Percentiles rank a stretch among this genome's conserved stretches.
phyloP scores from a whole-genome alignment of 2,113 vertebrate species.

The Labeo rohita region DNA sequence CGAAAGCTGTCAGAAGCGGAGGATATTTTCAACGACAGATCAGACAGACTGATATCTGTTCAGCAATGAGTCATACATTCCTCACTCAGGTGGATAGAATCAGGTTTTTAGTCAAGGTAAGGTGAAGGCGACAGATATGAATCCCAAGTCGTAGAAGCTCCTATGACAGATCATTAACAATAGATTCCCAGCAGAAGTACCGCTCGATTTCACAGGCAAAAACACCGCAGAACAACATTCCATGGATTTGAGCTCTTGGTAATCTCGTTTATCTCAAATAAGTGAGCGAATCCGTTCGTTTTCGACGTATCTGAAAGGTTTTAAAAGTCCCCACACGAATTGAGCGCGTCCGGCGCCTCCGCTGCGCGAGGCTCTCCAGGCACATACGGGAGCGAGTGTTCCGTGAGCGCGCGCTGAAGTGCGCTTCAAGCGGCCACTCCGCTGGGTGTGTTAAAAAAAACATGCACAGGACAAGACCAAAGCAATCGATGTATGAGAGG shows the following conservation, averaged over 20 bases:
- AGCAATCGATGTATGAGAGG: slow-evolving; percentile 78
- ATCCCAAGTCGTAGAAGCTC: slow-evolving; percentile 69
- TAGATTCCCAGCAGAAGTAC: slow-evolving; percentile 72
- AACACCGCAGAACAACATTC: slow-evolving; percentile 48
- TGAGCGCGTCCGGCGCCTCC: slow-evolving; percentile 68
- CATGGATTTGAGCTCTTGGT: not conserved
- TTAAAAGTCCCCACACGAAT: slow-evolving; percentile 59
- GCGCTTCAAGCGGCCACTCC: slow-evolving; percentile 64
- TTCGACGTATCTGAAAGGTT: slow-evolving; percentile 55
- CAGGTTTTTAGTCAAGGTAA: slow-evolving; percentile 66
- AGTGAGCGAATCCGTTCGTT: slow-evolving; percentile 67
- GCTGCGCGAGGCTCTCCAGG: slow-evolving; percentile 71
- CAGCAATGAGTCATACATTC: slow-evolving; percentile 55
- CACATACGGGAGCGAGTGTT: slow-evolving; percentile 64
- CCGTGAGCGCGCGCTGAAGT: slow-evolving; percentile 45
- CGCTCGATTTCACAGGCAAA: slow-evolving; percentile 59
- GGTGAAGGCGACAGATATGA: slow-evolving; percentile 63
- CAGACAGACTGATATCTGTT: slow-evolving; percentile 43
- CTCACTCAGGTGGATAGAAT: slow-evolving; percentile 36
- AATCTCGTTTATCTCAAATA: slow-evolving; percentile 1
- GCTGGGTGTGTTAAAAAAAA: slow-evolving; percentile 63
- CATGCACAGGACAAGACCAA: slow-evolving; percentile 74
- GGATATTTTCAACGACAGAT: slow-evolving; percentile 46
- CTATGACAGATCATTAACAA: slow-evolving; percentile 75
- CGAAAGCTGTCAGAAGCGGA: slow-evolving; percentile 58